Base-by-base conservation (phyloP, 1,140 invertebrate species). In the Parasteatoda tepidariorum region DNA sequence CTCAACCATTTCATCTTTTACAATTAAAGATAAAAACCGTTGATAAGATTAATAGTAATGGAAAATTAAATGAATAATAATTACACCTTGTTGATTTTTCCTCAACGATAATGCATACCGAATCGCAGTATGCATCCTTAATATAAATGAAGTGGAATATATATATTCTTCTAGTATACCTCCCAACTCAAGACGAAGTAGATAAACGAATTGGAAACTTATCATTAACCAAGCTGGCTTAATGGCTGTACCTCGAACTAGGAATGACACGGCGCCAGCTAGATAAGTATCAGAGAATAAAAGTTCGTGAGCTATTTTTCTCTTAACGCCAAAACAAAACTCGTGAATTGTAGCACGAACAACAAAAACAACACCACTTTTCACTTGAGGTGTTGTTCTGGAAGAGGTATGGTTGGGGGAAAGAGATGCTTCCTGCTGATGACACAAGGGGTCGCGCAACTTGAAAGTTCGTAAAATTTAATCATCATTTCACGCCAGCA, bases 321-420 rank as follows among this genome's bases (percentile, higher is more conserved):
- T 79, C 62, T 68, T 26, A 15, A 13, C 64, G 38, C 38, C 34
- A 18, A 18, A 67, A 68, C 76, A 57, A 73, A 79, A 68, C 76
- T 79, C 76, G 76, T 79, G 76, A 79, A 79, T 67, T 79, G 76
- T 79, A 57, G 76, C 76, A 79, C 76, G 76, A 79, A 76, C 4
- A 15, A 30, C n/a, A 30, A 34, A 67, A 33, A 64, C 48, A 64
- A 55, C 76, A 57, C 26, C 22, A 61, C n/a, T 66, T 78, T 79
- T 59, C 76, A 79, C 76, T 79, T 79, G 18, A 59, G 76, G 64
- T 68, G 62, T 79, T 66, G 59, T 34, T 11, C 18, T 31, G 9
- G 28, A n/a, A n/a, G n/a, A n/a, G n/a, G n/a, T n/a, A n/a, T n/a
- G n/a, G n/a, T n/a, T n/a, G n/a, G n/a, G n/a, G n/a, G n/a, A n/a